A percentile compares a stretch with the other conserved stretches of the same genome.
phyloP scores from a whole-genome alignment of 2,113 vertebrate genomes.

The Dicaeum eximium region DNA sequence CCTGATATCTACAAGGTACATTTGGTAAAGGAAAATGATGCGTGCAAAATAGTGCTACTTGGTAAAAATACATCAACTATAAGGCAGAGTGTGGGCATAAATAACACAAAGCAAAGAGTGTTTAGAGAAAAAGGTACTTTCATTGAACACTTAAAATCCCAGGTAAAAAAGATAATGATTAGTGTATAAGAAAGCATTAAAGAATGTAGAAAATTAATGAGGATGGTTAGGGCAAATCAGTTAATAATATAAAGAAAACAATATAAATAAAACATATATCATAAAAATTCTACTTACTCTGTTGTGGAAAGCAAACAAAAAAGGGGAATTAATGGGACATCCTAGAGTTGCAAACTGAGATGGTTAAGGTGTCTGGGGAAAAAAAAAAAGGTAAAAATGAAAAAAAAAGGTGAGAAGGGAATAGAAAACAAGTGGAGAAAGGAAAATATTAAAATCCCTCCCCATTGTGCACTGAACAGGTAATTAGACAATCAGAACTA shows the following conservation, averaged over 20 bases:
- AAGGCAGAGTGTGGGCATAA: not conserved
- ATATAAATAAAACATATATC: not conserved
- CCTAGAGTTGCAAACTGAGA: not conserved
- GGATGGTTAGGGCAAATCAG: not conserved
- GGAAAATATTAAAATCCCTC: not conserved
- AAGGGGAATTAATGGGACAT: not conserved
- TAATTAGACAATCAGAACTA: constrained; percentile 17
- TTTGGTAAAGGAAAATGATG: not conserved
- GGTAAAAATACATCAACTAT: not conserved
- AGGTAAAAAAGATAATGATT: not conserved
- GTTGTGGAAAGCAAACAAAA: not conserved
- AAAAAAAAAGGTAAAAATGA: rapidly evolving
- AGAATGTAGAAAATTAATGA: not conserved
- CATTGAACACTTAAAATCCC: not conserved
- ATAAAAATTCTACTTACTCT: not conserved
- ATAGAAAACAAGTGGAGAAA: not conserved
- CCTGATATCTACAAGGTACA: not conserved
- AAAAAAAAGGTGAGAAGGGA: not conserved
- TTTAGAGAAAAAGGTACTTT: not conserved
- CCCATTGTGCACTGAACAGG: not conserved
- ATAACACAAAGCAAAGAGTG: not conserved
- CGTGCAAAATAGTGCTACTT: not conserved
- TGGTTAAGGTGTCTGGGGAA: not conserved
- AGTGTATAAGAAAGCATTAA: not conserved
- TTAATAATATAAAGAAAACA: constrained; percentile 1